Conservation (phyloP, 2,888 invertebrate genomes). For the Amiota mariae region DNA sequence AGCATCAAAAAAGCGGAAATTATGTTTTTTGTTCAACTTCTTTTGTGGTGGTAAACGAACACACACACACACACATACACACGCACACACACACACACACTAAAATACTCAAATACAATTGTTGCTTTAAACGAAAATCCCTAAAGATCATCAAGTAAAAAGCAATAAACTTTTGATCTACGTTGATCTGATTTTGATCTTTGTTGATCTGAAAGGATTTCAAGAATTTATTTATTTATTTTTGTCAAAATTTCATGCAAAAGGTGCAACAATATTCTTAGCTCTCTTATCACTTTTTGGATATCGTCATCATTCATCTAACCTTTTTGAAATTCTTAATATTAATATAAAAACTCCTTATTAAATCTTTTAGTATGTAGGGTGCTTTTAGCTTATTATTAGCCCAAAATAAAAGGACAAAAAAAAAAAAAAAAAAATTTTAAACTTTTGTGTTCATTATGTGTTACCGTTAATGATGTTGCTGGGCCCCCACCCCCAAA, state of each 20-base stretch:
- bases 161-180: neutral
- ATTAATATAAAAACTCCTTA: no score
- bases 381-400: neutral
- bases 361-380: no score
- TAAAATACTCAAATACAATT: neutral
- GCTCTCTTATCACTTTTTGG: no score
- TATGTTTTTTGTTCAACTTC: slow-evolving; percentile 55
- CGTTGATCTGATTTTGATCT: neutral
- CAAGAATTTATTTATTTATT: slow-evolving; percentile 6
- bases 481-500: neutral
- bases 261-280: neutral
- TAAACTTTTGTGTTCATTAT: slow-evolving; percentile 49
- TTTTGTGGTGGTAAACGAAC: slow-evolving; percentile 37
- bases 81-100: slow-evolving; percentile 10
- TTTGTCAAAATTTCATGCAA: neutral
- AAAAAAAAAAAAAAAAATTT: slow-evolving; percentile 25
- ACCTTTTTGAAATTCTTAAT: no score
- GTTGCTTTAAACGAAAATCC: slow-evolving; percentile 21
- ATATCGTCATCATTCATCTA: no score
- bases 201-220: neutral
- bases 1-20: slow-evolving; percentile 59
- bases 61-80: slow-evolving; percentile 3
- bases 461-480: slow-evolving; percentile 42
- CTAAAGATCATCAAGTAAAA: neutral
- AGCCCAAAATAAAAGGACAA: slow-evolving; percentile 34